Percentiles rank a stretch among this genome's conserved stretches.
Evolutionary conservation across 2,797 vertebrate species (phyloP).

Genomic region (Tiaroga cobitis): DNA sequence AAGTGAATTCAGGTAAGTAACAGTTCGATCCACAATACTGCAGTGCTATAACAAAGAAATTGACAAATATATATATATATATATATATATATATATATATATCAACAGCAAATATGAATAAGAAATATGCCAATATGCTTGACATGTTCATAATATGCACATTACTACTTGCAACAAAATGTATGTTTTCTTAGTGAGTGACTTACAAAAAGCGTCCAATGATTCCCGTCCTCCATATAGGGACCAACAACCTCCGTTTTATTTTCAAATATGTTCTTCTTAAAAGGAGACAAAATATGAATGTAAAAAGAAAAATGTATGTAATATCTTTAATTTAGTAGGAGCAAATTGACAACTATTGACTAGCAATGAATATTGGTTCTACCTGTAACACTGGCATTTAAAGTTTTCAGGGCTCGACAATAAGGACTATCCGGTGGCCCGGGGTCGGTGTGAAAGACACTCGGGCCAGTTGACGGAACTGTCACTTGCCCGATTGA

Average conservation of each 20-base stretch:
- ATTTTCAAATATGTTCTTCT: slow-evolving; percentile 36
- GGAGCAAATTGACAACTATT: slow-evolving; percentile 9
- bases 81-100: too few relatives aligned
- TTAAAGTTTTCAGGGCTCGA: slow-evolving; percentile 6
- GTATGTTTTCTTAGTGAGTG: background rate
- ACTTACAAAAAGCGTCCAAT: slow-evolving; percentile 33
- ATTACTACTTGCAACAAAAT: background rate
- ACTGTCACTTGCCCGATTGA: too few relatives aligned
- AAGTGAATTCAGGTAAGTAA: slow-evolving; percentile 18
- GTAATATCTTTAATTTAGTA: background rate
- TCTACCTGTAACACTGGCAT: slow-evolving; percentile 8
- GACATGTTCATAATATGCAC: background rate
- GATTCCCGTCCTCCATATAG: slow-evolving; percentile 39
- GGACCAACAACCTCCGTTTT: slow-evolving; percentile 6
- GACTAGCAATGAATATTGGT: background rate
- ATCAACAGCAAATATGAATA: too few relatives aligned
- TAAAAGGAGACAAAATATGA: background rate
- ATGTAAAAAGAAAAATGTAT: background rate
- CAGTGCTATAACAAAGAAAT: background rate
- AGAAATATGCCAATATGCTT: background rate
- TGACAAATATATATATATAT: too few relatives aligned
- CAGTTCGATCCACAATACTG: background rate
- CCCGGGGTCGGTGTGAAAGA: too few relatives aligned
- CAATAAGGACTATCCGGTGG: too few relatives aligned
- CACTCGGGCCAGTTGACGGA: too few relatives aligned